Evolutionary conservation across 2,888 invertebrate genomes (phyloP), one percentile per base, ranked within the genome.

Genomic region (Ecliptopera silaceata): DNA sequence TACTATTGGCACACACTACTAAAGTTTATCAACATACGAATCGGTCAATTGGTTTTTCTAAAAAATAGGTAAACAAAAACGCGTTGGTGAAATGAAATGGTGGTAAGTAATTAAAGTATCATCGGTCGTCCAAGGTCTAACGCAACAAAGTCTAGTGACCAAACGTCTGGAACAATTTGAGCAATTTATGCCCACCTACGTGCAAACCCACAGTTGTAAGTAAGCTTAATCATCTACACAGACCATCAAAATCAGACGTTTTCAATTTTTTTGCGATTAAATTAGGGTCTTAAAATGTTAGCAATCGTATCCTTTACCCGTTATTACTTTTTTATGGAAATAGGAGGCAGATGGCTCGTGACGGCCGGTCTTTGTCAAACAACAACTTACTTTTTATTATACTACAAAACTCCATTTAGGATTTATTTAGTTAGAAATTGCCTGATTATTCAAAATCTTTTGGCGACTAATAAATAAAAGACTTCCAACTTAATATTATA

Each of bases 101-200:
- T n/a, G 5, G 8, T 44, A 20, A 6, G 20, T 31, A 46, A 32
- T 46, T 46, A 13, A 49, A 49, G 26, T 39, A 18, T 39, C 34
- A 15, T 41, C 38, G 53, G 47, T 50, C 55, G 52, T 56, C 50
- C 59, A 62, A 63, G 61, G 59, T 56, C 56, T 54, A 56, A n/a
- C 17, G 49, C 10, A 6, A 15, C 39, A 49, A 41, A 38, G 55
- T 61, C 59, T 61, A 59, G 59, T 58, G 56, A 57, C 59, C 51
- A 44, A 56, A n/a, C 34, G 65, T 65, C 63, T 56, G 58, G 56
- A 65, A 61, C 66, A 75, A 76, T 78, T 77, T 73, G 69, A 66
- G 69, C 66, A 74, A 79, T 74, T 73, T 65, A 68, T 63, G 57
- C 68, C 77, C 75, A 74, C 70, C 69, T 69, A 70, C 26, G 10